Evolutionary conservation across 2,888 invertebrate species (phyloP), one percentile per base, ranked within the genome.

Genomic region (Macrosoma leucophasiata): DNA sequence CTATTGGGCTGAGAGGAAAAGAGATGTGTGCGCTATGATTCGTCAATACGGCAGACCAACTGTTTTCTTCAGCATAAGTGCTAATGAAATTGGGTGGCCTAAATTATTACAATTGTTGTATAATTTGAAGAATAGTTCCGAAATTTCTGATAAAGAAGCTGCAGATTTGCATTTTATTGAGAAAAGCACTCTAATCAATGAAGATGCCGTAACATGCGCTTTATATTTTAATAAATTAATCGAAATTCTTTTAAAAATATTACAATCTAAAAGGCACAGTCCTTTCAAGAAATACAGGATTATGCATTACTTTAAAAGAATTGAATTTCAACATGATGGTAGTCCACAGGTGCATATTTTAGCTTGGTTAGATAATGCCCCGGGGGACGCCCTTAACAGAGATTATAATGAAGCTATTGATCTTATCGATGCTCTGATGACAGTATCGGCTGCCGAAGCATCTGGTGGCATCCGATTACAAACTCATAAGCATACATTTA

Each of bases 201-300:
- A 55, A 43, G 62, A 62, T 50, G 49, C 55, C 0, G 58, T 57
- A 6, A 53, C 52, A 18, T 57, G 55, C 28, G 46, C 44, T 23
- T 53, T 57, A 13, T 54, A 54, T 21, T 69, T 66, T 32, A 44
- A 67, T 46, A 69, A 65, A 31, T 43, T 69, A 19, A 53, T 70
- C 0, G 46, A 52, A 47, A 12, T 26, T 4, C 19, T 65, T 12
- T 34, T 57, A 35, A 48, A 29, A 10, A 47, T 61, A 22, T 39
- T 66, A 14, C 39, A 58, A 36, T 50, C 56, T 2, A 43, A 54
- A 43, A 46, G 46, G 26, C 17, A 4, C 4, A 52, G 48, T 30
- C 61, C 63, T 10, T 62, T 63, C 13, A 36, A 42, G 22, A 50
- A 52, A 32, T 56, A 55, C 39, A 27, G 41, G 20, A 32, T 61